phyloP scores from a whole-genome alignment of 1,140 invertebrate species.

The Cardiocondyla obscurior region DNA sequence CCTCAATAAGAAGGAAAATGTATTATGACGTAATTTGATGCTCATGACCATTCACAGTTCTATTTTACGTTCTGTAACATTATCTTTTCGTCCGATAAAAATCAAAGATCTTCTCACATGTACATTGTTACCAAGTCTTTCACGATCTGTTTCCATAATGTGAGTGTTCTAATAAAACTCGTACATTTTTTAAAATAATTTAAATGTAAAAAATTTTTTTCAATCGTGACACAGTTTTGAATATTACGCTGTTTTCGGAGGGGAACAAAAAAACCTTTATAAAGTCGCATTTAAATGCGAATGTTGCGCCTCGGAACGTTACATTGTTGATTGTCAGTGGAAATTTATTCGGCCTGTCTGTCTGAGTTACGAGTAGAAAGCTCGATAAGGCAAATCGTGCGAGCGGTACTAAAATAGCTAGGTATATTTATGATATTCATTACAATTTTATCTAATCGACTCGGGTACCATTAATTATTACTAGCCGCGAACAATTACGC shows the following conservation, averaged over 20 bases:
- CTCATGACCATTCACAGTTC: not conserved
- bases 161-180: not conserved
- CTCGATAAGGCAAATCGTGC: slow-evolving; percentile 66
- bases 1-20: not conserved
- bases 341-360: slow-evolving; percentile 63
- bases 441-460: slow-evolving; percentile 71
- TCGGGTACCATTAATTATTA: slow-evolving; percentile 63
- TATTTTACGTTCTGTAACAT: not conserved
- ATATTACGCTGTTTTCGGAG: not conserved
- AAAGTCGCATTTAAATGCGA: slow-evolving; percentile 5
- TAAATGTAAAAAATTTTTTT: not conserved
- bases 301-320: slow-evolving; percentile 22
- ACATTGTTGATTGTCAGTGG: slow-evolving; percentile 62
- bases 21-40: not conserved
- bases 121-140: not conserved
- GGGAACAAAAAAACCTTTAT: not conserved
- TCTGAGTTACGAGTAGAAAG: slow-evolving; percentile 72
- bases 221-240: not conserved
- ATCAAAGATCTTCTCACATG: not conserved
- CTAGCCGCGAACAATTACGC: slow-evolving; percentile 68
- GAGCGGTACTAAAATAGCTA: slow-evolving; percentile 61
- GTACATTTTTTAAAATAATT: not conserved
- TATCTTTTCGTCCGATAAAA: not conserved
- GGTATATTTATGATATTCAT: slow-evolving; percentile 69
- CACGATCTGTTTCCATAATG: not conserved